A percentile compares a stretch with the other conserved stretches of the same genome.
phyloP scores from a whole-genome alignment of 2,797 vertebrate genomes.

The Siniperca obscura region DNA sequence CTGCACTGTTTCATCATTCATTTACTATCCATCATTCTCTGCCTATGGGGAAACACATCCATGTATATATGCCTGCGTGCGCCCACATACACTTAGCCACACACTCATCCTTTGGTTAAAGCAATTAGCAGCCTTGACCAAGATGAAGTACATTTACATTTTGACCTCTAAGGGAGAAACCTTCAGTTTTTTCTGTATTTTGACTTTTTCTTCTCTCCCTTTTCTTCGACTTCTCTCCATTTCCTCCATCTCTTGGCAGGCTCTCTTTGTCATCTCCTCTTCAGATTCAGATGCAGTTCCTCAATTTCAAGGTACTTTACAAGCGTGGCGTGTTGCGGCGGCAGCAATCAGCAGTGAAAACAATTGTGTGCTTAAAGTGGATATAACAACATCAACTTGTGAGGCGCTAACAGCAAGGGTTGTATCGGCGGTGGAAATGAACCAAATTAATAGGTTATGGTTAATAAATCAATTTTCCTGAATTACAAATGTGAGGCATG shows the following conservation, averaged over 20 bases:
- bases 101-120: slow-evolving; percentile 52
- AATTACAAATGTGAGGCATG: slow-evolving; percentile 40
- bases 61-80: slow-evolving; percentile 33
- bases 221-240: not conserved
- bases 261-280: slow-evolving; percentile 34
- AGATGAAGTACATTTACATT: slow-evolving; percentile 60
- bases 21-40: slow-evolving; percentile 74
- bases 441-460: slow-evolving; percentile 65
- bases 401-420: slow-evolving; percentile 38
- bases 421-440: slow-evolving; percentile 58
- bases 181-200: not conserved
- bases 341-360: slow-evolving; percentile 70
- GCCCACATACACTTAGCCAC: slow-evolving; percentile 35
- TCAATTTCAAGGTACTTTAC: slow-evolving; percentile 79
- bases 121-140: slow-evolving; percentile 68
- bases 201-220: not conserved
- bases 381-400: slow-evolving; percentile 66
- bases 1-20: slow-evolving; percentile 72
- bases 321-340: slow-evolving; percentile 55
- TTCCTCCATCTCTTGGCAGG: slow-evolving; percentile 3
- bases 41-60: slow-evolving; percentile 56
- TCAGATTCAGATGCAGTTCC: slow-evolving; percentile 62
- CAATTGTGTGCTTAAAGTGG: slow-evolving; percentile 67
- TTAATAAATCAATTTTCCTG: slow-evolving; percentile 64
- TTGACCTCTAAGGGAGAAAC: slow-evolving; percentile 42